Base-by-base conservation (phyloP, 23 tunicate genomes). In the Halocynthia roretzi region DNA sequence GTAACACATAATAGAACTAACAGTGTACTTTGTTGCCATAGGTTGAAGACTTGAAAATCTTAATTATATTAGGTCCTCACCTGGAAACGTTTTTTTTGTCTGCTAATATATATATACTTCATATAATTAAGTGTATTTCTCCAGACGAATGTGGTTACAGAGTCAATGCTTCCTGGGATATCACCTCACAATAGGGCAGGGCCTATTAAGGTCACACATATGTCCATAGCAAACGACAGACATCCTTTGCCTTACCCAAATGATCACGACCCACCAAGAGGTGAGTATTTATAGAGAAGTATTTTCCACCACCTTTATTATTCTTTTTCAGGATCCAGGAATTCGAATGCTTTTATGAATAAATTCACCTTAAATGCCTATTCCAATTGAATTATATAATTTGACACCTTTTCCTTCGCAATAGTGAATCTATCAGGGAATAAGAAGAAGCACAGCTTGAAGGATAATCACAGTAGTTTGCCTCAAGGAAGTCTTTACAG, bases 131-230 rank as follows among this genome's bases (percentile, higher is more conserved):
- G 44, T 31, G 44, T 31, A 31, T 31, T 31, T 31, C 44, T 31
- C 2, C 44, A 31, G 44, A 31, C 44, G 44, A 31, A 31, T 31
- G 44, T 31, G 44, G 44, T 31, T 31, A 31, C 56, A 8, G 97
- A 90, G 14, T 72, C 97, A 69, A 85, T 90, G 20, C 87, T 90
- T 7, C 97, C 97, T 57, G 97, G 97, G 4, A 90, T 90, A 50
- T 77, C 90, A 7, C 90, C 97, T 21, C 97, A 85, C 70, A 90
- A 85, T 83, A 61, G 97, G 31, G 97, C 97, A 0, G 97, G 97
- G 22, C 90, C 97, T 51, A 85, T 90, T 53, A 90, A 90, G 71
- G 97, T 90, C 44, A 85, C 97, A 5, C 96, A 89, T 67, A 89
- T 89, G 96, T 83, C 96, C 60, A 84, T 89, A 10, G 84, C 82